phyloP scores from a whole-genome alignment of 1,140 invertebrate species.

The Diachasma alloeum region DNA sequence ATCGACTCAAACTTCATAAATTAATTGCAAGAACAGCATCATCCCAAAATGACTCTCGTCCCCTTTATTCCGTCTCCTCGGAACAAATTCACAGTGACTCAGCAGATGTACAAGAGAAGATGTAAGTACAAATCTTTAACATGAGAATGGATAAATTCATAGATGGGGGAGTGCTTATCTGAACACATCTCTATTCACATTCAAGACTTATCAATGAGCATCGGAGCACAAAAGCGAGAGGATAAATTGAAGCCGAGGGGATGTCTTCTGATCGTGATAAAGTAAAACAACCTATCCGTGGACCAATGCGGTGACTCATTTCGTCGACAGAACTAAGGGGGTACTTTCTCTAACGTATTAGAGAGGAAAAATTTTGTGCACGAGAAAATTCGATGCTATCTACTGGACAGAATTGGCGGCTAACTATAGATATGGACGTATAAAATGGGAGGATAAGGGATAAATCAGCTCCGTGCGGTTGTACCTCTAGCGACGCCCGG shows the following conservation, averaged over 20 bases:
- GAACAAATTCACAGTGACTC: background rate
- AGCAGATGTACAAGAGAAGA: background rate
- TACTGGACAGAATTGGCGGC: background rate
- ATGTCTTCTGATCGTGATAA: background rate
- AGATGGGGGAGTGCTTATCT: background rate
- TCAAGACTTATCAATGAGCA: background rate
- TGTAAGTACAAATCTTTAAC: background rate
- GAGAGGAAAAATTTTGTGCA: background rate
- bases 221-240: background rate
- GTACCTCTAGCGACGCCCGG: background rate
- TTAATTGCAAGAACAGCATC: background rate
- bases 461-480: background rate
- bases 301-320: background rate
- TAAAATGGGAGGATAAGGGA: background rate
- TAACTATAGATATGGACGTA: background rate
- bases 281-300: background rate
- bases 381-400: background rate
- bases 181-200: background rate
- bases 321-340: background rate
- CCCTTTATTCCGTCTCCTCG: background rate
- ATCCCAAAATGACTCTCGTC: background rate
- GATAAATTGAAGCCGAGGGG: background rate
- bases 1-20: background rate
- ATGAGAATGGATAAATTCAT: background rate
- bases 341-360: background rate